A percentile compares a stretch with the other conserved stretches of the same genome.
These are phyloP conservation scores for Bibio marci DNA, from an alignment of 2,888 invertebrate genomes.

Conservation along the genomic window DNA sequence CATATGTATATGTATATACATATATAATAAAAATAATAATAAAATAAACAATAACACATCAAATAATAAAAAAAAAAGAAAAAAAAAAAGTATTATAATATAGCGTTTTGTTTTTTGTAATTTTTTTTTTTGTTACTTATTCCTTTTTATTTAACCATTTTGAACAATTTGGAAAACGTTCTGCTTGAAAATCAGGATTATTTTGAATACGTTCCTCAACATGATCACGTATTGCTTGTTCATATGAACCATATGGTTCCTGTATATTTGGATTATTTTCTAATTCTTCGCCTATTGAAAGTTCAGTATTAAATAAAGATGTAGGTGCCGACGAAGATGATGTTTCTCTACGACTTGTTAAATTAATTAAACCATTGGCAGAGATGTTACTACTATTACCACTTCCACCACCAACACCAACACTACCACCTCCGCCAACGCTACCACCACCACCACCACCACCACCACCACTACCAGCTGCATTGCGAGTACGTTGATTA, in stretches of 20 bases:
- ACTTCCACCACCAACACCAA: too few relatives aligned
- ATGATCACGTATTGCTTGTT: slow-evolving; percentile 22
- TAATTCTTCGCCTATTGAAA: slow-evolving; percentile 10
- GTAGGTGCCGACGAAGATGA: slow-evolving; percentile 1
- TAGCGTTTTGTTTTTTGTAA: neutral
- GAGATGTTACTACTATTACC: slow-evolving; percentile 10
- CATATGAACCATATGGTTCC: slow-evolving; percentile 22
- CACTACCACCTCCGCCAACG: too few relatives aligned
- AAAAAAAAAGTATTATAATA: too few relatives aligned
- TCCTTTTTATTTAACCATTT: slow-evolving; percentile 14
- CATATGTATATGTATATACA: too few relatives aligned
- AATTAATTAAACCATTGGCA: slow-evolving; percentile 15
- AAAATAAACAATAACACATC: too few relatives aligned
- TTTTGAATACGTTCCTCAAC: slow-evolving; percentile 24
- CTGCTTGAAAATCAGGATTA: slow-evolving; percentile 23
- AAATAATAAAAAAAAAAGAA: too few relatives aligned
- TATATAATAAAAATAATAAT: too few relatives aligned
- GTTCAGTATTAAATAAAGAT: neutral
- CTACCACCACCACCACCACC: slow-evolving; percentile 7
- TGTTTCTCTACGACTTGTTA: neutral
- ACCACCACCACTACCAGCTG: slow-evolving; percentile 10
- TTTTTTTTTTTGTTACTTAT: too few relatives aligned
- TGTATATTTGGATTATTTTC: slow-evolving; percentile 21
- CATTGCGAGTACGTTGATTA: too few relatives aligned
- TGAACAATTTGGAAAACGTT: slow-evolving; percentile 27